phyloP scores from a whole-genome alignment of 35 echinoderm and acorn worm genomes.

The Diadema setosum region DNA sequence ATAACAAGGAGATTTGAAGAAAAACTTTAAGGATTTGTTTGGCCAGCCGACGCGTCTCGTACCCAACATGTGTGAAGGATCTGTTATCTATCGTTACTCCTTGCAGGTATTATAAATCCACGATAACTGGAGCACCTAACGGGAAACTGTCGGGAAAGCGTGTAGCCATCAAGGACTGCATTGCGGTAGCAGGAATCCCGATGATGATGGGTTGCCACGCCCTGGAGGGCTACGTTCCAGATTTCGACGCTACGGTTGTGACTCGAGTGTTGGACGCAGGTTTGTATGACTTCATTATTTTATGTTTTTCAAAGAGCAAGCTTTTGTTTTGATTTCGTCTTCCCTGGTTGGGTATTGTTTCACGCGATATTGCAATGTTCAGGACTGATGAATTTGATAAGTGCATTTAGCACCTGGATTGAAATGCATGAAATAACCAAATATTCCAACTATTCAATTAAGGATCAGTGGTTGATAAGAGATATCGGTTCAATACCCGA shows the following conservation, averaged over 20 bases:
- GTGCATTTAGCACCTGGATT: background rate
- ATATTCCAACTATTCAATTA: background rate
- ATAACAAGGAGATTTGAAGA: too few species aligned
- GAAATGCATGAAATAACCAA: background rate
- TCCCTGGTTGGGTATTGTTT: background rate
- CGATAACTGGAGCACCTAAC: slow-evolving; percentile 45
- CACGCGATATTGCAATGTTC: background rate
- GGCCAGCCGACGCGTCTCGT: too few species aligned
- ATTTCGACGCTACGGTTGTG: slow-evolving; percentile 29
- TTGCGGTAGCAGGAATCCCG: slow-evolving; percentile 17
- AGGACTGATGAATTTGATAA: background rate
- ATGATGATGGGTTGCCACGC: slow-evolving; percentile 22
- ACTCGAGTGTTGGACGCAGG: slow-evolving; percentile 7
- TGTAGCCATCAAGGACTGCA: slow-evolving; percentile 39
- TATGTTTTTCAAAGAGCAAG: background rate
- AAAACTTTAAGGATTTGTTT: too few species aligned
- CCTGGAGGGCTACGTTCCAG: slow-evolving; percentile 9
- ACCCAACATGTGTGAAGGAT: too few species aligned
- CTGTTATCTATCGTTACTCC: too few species aligned
- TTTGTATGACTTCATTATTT: background rate
- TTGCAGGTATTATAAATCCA: slow-evolving; percentile 73
- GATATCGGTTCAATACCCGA: too few species aligned
- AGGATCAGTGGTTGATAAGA: too few species aligned
- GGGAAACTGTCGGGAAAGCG: slow-evolving; percentile 39
- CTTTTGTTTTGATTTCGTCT: background rate